A percentile compares a stretch with the other conserved stretches of the same genome.
Conservation (phyloP, 2,113 vertebrate genomes). For the Trogon surrucura region DNA sequence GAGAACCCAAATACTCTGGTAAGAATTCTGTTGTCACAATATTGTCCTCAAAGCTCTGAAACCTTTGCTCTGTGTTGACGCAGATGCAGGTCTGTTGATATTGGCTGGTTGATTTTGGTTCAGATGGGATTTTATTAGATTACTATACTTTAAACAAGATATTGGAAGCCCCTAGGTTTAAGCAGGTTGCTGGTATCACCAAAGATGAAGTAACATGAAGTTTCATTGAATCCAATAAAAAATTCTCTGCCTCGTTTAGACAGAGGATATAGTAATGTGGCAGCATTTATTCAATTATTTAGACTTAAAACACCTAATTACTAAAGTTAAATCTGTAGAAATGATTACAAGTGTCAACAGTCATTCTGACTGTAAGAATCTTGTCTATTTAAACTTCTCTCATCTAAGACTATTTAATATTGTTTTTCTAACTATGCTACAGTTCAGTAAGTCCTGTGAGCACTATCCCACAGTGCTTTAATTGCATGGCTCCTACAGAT, state of each 20-base stretch:
- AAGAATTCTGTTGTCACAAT: neutral
- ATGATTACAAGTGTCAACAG: neutral
- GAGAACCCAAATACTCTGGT: neutral
- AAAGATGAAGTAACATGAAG: neutral
- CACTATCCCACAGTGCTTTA: neutral
- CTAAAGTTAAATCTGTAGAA: neutral
- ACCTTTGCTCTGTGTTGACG: neutral
- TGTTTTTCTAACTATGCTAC: neutral
- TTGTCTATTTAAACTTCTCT: neutral
- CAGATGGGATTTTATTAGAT: neutral
- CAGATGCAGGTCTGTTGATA: neutral
- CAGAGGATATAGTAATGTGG: neutral
- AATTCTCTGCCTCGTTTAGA: neutral
- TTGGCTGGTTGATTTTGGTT: neutral
- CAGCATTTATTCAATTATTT: slow-evolving; percentile 5
- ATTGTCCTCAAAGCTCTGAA: neutral
- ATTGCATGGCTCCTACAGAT: slow-evolving; percentile 27
- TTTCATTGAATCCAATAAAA: neutral
- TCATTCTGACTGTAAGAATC: neutral
- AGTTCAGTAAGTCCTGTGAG: neutral
- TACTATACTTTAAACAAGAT: neutral
- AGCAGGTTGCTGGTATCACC: neutral
- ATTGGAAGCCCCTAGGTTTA: neutral
- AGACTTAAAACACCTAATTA: neutral
- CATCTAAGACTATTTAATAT: neutral